Percentiles rank a stretch among this genome's conserved stretches.
phyloP scores from a whole-genome alignment of 2,888 invertebrate genomes.

The Dicyrtomina minuta region DNA sequence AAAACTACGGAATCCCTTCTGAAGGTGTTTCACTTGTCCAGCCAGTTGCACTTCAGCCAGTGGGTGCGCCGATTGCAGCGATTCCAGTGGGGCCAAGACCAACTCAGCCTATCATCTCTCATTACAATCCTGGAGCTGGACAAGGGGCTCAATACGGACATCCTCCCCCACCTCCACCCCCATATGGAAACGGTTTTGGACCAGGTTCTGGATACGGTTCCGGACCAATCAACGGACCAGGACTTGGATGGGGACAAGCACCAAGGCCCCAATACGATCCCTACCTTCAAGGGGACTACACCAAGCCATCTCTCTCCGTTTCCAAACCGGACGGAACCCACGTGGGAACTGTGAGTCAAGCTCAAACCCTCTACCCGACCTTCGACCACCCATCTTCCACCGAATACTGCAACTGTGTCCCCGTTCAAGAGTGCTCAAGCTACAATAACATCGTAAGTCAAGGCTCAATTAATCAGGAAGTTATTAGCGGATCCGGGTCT shows the following conservation, averaged over 20 bases:
- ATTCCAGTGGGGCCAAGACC: conserved; percentile 62
- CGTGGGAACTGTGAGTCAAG: conserved; percentile 32
- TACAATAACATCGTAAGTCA: conserved; percentile 48
- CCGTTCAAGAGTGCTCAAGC: conserved; percentile 72
- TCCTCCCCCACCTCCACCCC: no score
- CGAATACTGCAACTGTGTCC: conserved; percentile 80
- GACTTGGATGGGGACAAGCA: not conserved
- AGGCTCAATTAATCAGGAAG: conserved; percentile 35
- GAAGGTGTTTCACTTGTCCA: conserved; percentile 83
- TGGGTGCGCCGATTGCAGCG: conserved; percentile 77
- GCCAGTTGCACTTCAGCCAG: conserved; percentile 78
- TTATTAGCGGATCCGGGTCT: conserved; percentile 35
- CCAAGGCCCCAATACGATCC: conserved; percentile 16
- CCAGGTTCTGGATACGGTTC: not conserved
- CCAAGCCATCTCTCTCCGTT: conserved; percentile 27
- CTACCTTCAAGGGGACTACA: conserved; percentile 23
- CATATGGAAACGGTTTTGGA: no score
- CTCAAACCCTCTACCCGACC: conserved; percentile 37
- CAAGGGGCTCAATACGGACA: not conserved
- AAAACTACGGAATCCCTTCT: conserved; percentile 60
- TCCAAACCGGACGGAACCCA: conserved; percentile 32
- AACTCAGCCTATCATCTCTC: no score
- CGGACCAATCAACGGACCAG: no score
- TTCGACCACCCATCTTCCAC: conserved; percentile 54
- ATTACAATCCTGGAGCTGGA: not conserved